Evolutionary conservation across 2,888 invertebrate genomes (phyloP).

Genomic region (Ametastegia equiseti): DNA sequence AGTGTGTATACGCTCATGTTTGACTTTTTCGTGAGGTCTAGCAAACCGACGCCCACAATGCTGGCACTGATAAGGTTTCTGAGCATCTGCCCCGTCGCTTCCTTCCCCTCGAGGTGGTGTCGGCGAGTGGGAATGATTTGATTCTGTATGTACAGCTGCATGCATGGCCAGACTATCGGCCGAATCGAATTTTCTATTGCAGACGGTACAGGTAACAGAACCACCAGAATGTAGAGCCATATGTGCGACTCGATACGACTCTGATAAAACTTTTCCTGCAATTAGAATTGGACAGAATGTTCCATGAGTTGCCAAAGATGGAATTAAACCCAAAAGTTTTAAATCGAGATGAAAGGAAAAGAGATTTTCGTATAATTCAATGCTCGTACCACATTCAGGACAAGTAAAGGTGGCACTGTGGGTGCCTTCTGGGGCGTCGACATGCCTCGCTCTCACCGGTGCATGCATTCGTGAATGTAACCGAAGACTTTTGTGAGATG

Average conservation of each 20-base stretch:
- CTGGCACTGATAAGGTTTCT: slow-evolving; percentile 82
- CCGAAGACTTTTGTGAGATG: slow-evolving; percentile 82
- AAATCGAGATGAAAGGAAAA: not conserved
- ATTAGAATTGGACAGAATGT: not conserved
- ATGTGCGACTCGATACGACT: slow-evolving; percentile 80
- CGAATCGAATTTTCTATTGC: slow-evolving; percentile 85
- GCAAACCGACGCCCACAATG: slow-evolving; percentile 86
- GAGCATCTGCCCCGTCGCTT: slow-evolving; percentile 45
- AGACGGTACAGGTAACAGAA: slow-evolving; percentile 81
- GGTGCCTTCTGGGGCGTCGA: slow-evolving; percentile 74
- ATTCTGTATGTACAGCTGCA: slow-evolving; percentile 81
- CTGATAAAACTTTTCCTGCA: slow-evolving; percentile 71
- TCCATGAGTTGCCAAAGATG: not conserved
- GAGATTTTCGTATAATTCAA: slow-evolving; percentile 26
- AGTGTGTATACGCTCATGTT: slow-evolving; percentile 90
- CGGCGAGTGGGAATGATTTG: slow-evolving; percentile 60
- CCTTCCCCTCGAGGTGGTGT: slow-evolving; percentile 52
- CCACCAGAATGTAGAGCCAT: slow-evolving; percentile 82
- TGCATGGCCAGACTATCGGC: slow-evolving; percentile 85
- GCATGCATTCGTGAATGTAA: slow-evolving; percentile 87
- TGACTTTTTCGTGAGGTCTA: slow-evolving; percentile 89
- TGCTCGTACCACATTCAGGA: slow-evolving; percentile 69
- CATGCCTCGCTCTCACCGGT: slow-evolving; percentile 79
- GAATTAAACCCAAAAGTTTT: not conserved
- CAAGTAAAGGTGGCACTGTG: slow-evolving; percentile 69